phyloP scores from a whole-genome alignment of 2,113 vertebrate genomes.

The Podarcis muralis region DNA sequence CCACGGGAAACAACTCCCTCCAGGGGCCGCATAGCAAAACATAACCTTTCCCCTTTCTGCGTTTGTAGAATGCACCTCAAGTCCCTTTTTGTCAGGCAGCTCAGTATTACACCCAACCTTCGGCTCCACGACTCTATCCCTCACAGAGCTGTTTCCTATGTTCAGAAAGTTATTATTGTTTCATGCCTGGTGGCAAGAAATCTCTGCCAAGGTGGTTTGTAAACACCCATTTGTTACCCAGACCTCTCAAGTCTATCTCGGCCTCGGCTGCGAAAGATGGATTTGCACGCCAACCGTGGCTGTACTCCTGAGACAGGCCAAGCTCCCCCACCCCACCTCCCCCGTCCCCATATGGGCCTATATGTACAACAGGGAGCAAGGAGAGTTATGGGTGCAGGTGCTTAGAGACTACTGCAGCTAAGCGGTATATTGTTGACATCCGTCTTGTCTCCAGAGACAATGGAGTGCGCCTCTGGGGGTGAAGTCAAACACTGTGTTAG shows the following conservation, averaged over 20 bases:
- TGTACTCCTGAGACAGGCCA: not conserved
- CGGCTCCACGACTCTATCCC: not conserved
- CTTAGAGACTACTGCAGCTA: too few species aligned
- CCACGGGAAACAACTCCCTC: not conserved
- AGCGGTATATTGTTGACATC: too few species aligned
- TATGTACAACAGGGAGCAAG: not conserved
- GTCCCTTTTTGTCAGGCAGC: not conserved
- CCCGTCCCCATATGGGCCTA: not conserved
- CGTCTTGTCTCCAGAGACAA: too few species aligned
- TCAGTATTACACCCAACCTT: constrained; percentile 18
- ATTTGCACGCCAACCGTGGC: not conserved
- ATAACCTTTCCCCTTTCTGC: not conserved
- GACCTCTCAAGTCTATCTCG: constrained; percentile 5
- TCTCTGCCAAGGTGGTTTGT: constrained; percentile 1
- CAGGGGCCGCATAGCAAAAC: not conserved
- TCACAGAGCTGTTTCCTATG: not conserved
- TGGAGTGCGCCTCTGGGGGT: too few species aligned
- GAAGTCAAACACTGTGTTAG: too few species aligned
- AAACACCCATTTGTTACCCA: constrained; percentile 20
- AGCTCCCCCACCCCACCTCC: not conserved
- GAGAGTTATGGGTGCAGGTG: not conserved
- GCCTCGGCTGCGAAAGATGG: not conserved
- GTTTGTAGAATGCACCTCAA: not conserved
- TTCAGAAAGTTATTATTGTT: constrained; percentile 7
- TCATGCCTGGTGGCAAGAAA: not conserved